Conservation (phyloP, 2,797 vertebrate species). For the Chanos chanos region DNA sequence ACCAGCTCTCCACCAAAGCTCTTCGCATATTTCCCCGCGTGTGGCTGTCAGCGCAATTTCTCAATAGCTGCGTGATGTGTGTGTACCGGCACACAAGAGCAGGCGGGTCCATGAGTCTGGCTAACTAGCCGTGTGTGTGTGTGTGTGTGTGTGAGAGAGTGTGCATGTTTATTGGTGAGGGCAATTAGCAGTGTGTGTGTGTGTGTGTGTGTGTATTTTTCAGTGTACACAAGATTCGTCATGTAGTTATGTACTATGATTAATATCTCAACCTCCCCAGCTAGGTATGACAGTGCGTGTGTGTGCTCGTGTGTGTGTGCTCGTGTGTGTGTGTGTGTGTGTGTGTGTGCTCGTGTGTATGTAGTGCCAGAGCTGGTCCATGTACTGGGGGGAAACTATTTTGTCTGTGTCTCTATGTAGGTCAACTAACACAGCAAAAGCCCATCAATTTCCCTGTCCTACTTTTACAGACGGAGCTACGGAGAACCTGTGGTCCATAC, state of each 20-base stretch:
- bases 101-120: not conserved
- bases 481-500: not conserved
- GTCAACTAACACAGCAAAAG: slow-evolving; percentile 73
- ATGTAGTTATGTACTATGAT: no score
- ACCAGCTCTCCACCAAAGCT: not conserved
- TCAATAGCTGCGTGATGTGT: not conserved
- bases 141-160: not conserved
- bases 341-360: slow-evolving; percentile 1
- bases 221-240: no score
- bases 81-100: not conserved
- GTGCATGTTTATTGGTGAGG: not conserved
- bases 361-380: slow-evolving; percentile 24
- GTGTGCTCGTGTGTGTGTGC: not conserved
- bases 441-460: slow-evolving; percentile 79
- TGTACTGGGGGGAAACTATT: slow-evolving; percentile 61
- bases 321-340: not conserved
- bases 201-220: not conserved
- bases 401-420: slow-evolving; percentile 76
- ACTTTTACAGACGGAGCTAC: slow-evolving; percentile 60
- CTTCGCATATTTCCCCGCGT: not conserved
- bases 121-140: not conserved
- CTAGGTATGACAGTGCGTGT: no score
- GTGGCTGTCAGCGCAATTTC: no score
- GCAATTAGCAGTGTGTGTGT: not conserved
- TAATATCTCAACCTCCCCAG: no score